Evolutionary conservation across 2,888 invertebrate genomes (phyloP), one percentile per base, ranked within the genome.

Genomic region (Agonopterix subpropinquella): DNA sequence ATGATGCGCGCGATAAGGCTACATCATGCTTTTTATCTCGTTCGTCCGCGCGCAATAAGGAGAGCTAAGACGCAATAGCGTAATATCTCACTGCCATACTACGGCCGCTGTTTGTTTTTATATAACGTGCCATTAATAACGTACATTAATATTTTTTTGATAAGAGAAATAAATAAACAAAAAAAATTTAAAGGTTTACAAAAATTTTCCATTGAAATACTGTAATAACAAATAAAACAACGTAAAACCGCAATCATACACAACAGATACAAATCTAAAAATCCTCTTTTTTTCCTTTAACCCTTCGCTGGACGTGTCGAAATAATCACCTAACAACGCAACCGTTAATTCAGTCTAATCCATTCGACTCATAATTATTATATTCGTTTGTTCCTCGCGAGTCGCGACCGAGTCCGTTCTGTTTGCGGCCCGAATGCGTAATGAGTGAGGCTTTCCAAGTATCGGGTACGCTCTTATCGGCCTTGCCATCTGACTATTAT

Each of bases 401-500:
- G 60, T 66, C 73, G 73, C 69, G 73, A 62, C 73, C 73, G 69
- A 71, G 67, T 73, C 77, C 77, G 77, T 75, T 73, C 58, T 55
- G 73, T 70, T 59, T 73, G 85, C 83, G 85, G 66, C 74, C 80
- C 72, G 87, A 84, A 86, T 88, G 76, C 77, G 73, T 81, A 87
- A 87, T 88, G 76, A 81, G 79, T 66, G 57, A 70, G 67, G 72
- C 77, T 80, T 87, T 88, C 86, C 80, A 73, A 80, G 87, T 87
- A 88, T 80, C 78, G 71, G 67, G 71, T 72, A 72, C 69, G 77
- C 68, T 74, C 71, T 77, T 85, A 87, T 87, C 87, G 74, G 73
- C 80, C 86, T 86, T 87, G 83, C 87, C 82, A 87, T 87, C 87
- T 80, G 78, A 86, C 87, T 85, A 80, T 85, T 84, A 84, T 85